phyloP scores from a whole-genome alignment of 2,113 vertebrate genomes.

The Glaucidium brasilianum region DNA sequence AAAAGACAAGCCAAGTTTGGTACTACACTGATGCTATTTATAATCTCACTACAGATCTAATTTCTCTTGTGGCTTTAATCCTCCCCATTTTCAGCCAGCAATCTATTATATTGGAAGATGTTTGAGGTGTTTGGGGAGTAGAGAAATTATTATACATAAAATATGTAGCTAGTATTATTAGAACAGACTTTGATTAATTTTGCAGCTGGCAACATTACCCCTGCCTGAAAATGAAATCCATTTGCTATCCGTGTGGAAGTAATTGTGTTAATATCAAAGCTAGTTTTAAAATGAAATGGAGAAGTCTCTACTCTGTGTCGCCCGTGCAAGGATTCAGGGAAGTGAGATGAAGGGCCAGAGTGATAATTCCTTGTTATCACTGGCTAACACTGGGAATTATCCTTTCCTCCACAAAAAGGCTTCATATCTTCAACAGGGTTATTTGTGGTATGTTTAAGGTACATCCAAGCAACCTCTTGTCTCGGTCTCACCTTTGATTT shows the following conservation, averaged over 20 bases:
- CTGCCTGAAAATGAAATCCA: conserved; percentile 29
- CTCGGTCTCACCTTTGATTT: background rate
- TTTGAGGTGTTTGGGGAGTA: background rate
- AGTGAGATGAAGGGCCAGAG: background rate
- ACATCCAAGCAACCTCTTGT: background rate
- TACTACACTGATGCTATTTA: background rate
- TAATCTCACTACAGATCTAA: conserved; percentile 5
- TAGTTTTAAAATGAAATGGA: background rate
- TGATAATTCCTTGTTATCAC: background rate
- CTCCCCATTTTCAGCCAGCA: background rate
- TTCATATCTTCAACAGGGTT: background rate
- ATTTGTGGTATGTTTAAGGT: background rate
- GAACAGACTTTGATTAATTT: conserved; percentile 52
- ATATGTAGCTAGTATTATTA: conserved; percentile 39
- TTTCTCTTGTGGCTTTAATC: conserved; percentile 7
- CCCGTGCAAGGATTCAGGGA: background rate
- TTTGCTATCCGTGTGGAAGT: background rate
- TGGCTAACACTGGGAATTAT: background rate
- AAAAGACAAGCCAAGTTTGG: background rate
- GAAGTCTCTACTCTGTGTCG: background rate
- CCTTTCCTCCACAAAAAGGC: background rate
- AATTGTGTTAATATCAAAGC: conserved; percentile 40
- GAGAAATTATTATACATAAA: conserved; percentile 5
- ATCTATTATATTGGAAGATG: conserved; percentile 17
- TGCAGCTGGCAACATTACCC: conserved; percentile 13